Conservation (phyloP, 2,113 vertebrate species). For the Centrocercus urophasianus region DNA sequence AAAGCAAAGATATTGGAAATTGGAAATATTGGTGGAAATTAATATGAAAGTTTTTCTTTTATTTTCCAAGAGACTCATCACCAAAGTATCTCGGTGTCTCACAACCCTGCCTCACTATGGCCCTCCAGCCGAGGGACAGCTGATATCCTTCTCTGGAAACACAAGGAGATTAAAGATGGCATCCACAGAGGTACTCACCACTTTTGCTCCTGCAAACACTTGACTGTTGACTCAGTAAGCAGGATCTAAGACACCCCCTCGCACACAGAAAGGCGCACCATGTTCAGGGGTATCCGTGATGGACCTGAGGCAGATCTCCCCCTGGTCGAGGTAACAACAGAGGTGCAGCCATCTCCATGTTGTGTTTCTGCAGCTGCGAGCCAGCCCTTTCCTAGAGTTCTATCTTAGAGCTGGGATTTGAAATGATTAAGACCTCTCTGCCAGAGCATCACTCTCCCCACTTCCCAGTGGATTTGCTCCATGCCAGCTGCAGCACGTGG, state of each 20-base stretch:
- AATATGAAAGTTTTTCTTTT: background rate
- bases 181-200: background rate
- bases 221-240: accelerated
- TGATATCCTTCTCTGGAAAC: background rate
- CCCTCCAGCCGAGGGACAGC: background rate
- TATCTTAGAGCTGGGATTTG: background rate
- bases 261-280: background rate
- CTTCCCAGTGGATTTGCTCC: background rate
- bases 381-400: background rate
- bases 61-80: background rate
- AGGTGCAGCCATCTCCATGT: background rate
- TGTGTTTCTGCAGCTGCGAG: background rate
- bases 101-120: background rate
- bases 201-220: background rate
- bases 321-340: background rate
- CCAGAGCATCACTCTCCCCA: background rate
- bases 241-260: background rate
- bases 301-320: background rate
- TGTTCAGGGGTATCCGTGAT: background rate
- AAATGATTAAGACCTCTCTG: background rate
- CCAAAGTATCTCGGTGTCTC: background rate
- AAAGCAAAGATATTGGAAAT: background rate
- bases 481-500: background rate
- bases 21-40: too few relatives aligned
- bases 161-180: background rate